A percentile compares a stretch with the other conserved stretches of the same genome.
phyloP scores from a whole-genome alignment of 2,797 vertebrate genomes.

The Catharus ustulatus region DNA sequence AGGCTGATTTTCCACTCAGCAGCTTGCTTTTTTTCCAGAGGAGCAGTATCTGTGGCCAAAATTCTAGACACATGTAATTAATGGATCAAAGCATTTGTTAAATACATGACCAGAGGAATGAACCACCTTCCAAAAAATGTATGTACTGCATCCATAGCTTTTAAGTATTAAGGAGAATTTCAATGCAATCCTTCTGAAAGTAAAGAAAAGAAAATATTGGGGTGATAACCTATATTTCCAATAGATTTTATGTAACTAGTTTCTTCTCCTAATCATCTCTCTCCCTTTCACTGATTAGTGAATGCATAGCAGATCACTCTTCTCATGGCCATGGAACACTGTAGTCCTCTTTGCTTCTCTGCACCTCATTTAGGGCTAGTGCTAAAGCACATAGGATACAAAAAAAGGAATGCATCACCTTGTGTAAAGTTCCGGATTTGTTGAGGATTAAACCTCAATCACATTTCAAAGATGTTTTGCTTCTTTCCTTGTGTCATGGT shows the following conservation, averaged over 20 bases:
- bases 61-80: not conserved
- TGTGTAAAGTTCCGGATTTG: not conserved
- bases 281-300: not conserved
- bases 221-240: not conserved
- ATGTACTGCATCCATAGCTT: not conserved
- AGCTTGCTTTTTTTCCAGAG: not conserved
- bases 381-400: not conserved
- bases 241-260: not conserved
- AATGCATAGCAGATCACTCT: not conserved
- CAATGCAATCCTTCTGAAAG: not conserved
- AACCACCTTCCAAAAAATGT: not conserved
- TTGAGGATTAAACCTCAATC: not conserved
- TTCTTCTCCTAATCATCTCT: not conserved
- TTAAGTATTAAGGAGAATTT: not conserved
- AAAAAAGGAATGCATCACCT: not conserved
- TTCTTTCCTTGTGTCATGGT: not conserved
- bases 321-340: not conserved
- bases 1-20: not conserved
- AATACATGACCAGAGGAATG: accelerated
- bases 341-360: not conserved
- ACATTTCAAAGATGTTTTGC: not conserved
- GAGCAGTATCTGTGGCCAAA: not conserved
- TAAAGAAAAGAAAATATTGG: not conserved
- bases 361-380: not conserved
- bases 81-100: not conserved